Conservation (phyloP, 92 coral and sea anemone species). For the Virgularia gustaviana region DNA sequence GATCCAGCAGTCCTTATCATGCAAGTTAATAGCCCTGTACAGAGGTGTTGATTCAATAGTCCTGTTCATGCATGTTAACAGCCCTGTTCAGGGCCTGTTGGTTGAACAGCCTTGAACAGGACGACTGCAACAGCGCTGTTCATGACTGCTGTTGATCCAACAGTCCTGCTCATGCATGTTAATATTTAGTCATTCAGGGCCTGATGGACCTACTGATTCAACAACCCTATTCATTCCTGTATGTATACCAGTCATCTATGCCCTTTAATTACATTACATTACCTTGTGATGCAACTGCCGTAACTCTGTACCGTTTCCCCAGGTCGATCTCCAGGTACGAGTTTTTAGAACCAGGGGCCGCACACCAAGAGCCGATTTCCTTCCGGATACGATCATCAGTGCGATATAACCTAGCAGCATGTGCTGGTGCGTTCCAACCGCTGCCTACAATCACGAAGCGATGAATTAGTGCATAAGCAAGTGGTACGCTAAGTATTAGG, state of each 20-base stretch:
- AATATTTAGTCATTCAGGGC: neutral
- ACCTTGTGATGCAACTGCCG: conserved; percentile 95
- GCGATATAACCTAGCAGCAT: conserved; percentile 65
- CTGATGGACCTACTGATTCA: neutral
- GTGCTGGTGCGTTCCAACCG: conserved; percentile 68
- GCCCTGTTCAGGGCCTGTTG: too few species aligned
- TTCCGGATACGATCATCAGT: conserved; percentile 65
- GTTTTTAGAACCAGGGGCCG: conserved; percentile 44
- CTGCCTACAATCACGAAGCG: conserved; percentile 44
- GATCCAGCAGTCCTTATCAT: too few species aligned
- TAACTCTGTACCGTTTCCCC: conserved; percentile 54
- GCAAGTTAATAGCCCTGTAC: too few species aligned
- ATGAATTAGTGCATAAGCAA: neutral
- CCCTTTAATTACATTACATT: neutral
- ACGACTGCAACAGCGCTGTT: too few species aligned
- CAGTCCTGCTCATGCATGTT: neutral
- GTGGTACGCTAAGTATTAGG: too few species aligned
- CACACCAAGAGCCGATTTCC: conserved; percentile 83
- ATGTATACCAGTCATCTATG: neutral
- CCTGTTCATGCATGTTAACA: too few species aligned
- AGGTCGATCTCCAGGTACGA: conserved; percentile 77
- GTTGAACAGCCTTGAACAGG: too few species aligned
- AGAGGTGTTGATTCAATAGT: too few species aligned
- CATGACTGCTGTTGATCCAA: too few species aligned
- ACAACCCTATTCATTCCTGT: neutral